Evolutionary conservation across 2,113 vertebrate genomes (phyloP).

Genomic region (Hymenochirus boettgeri): DNA sequence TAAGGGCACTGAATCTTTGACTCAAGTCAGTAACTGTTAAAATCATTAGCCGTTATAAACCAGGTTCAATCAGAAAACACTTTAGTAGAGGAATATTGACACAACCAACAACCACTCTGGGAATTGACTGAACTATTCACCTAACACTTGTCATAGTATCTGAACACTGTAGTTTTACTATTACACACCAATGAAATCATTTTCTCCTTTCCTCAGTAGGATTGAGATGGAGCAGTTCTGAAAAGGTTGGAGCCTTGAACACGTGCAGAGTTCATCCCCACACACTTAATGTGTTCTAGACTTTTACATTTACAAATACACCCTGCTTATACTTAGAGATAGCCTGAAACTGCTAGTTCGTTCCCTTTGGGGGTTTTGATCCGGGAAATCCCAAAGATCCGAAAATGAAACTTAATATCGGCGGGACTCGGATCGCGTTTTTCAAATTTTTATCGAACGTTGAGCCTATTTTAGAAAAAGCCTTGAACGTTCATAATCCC

Average conservation of each 20-base stretch:
- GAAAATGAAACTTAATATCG: too few species aligned
- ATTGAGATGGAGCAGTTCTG: not conserved
- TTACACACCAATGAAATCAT: conserved; percentile 23
- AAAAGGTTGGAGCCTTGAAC: conserved; percentile 3
- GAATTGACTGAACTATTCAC: conserved; percentile 35
- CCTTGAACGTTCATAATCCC: too few species aligned
- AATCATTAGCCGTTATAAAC: conserved; percentile 26
- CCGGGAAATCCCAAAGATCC: too few species aligned
- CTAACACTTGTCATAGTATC: conserved; percentile 30
- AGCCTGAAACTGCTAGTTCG: too few species aligned
- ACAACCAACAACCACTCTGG: conserved; percentile 31
- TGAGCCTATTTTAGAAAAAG: too few species aligned
- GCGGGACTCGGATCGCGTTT: too few species aligned
- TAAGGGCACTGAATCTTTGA: conserved; percentile 23
- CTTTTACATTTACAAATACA: conserved; percentile 7
- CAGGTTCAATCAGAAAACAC: conserved; percentile 27
- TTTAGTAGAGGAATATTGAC: conserved; percentile 37
- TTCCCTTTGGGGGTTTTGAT: too few species aligned
- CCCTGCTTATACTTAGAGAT: too few species aligned
- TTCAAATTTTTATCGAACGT: too few species aligned
- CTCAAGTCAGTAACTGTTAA: conserved; percentile 6
- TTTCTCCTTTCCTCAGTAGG: conserved; percentile 4
- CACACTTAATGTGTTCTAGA: not conserved
- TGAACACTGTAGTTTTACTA: conserved; percentile 3
- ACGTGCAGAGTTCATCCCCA: conserved; percentile 12